Base-by-base conservation (phyloP, 2,888 invertebrate species). In the Dryobota labecula region DNA sequence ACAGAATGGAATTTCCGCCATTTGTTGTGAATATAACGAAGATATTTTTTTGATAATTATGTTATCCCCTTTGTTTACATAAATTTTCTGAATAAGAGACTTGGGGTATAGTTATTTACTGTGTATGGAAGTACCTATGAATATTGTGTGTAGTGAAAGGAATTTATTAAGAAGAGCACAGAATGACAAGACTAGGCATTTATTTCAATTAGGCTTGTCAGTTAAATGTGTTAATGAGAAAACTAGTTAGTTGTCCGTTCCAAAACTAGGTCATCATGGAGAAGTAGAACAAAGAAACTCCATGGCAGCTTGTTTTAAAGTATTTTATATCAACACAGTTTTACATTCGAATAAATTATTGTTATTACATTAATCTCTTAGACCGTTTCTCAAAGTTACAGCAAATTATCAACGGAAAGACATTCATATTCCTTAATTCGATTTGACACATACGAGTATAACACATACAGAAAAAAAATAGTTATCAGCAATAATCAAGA, bases 141-240 rank as follows among this genome's bases (percentile, higher is more conserved):
- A 33, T 33, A 33, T 2, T 9, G 47, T n/a, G 6, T 5, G 33
- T 33, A 33, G 33, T 5, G 5, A 33, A 47, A 47, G n/a, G n/a
- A 47, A n/a, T n/a, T n/a, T n/a, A 3, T 47, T 9, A 47, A 47
- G n/a, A 47, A 11, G n/a, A n/a, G 4, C 9, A 47, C 11, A 47
- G n/a, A 47, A 47, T 13, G 33, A 33, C 33, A 33, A 33, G 3
- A 41, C 20, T 20, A 20, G 8, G 45, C 8, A 4, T 47, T 47
- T 47, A 47, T n/a, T n/a, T 47, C n/a, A 47, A 47, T n/a, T n/a
- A 47, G 47, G 47, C 47, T 47, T 47, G n/a, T 47, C 45, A 47
- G 9, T n/a, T n/a, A n/a, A n/a, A n/a, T n/a, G n/a, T n/a, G n/a
- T n/a, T n/a, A 33, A 47, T 47, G 9, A 47, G 45, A 47, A 47